phyloP scores from a whole-genome alignment of 1,140 invertebrate genomes.

The Holcopasites calliopsidis region DNA sequence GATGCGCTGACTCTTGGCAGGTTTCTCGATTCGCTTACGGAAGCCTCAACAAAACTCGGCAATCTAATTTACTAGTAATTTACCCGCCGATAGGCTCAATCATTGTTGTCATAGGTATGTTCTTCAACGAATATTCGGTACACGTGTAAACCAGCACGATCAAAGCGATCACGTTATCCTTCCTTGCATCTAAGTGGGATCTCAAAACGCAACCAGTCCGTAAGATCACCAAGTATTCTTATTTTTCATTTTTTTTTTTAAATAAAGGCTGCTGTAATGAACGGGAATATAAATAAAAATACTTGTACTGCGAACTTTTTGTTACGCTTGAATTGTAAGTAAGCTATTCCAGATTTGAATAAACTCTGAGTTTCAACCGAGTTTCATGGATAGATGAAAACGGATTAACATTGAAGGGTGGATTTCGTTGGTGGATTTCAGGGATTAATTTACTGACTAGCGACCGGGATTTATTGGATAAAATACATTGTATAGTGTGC shows the following conservation, averaged over 20 bases:
- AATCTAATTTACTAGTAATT: conserved; percentile 74
- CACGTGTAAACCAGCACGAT: neutral
- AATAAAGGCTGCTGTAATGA: neutral
- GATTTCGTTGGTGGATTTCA: neutral
- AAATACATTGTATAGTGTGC: neutral
- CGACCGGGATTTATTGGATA: neutral
- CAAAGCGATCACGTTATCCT: neutral
- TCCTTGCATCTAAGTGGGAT: neutral
- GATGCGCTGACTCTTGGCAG: conserved; percentile 64
- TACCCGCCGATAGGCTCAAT: conserved; percentile 56
- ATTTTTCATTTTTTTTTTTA: neutral
- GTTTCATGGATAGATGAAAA: neutral
- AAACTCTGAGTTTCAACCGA: neutral
- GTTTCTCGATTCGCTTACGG: conserved; percentile 76
- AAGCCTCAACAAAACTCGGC: conserved; percentile 71
- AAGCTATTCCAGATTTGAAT: neutral
- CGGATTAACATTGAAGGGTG: neutral
- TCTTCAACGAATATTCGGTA: neutral
- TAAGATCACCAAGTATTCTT: no score
- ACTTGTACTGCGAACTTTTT: no score
- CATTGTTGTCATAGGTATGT: conserved; percentile 32
- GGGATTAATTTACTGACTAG: conserved; percentile 1
- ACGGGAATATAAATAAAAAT: no score
- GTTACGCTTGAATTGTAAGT: no score
- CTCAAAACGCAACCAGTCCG: no score